phyloP scores from a whole-genome alignment of 2,888 invertebrate species.

The Ferdinandea cuprea region DNA sequence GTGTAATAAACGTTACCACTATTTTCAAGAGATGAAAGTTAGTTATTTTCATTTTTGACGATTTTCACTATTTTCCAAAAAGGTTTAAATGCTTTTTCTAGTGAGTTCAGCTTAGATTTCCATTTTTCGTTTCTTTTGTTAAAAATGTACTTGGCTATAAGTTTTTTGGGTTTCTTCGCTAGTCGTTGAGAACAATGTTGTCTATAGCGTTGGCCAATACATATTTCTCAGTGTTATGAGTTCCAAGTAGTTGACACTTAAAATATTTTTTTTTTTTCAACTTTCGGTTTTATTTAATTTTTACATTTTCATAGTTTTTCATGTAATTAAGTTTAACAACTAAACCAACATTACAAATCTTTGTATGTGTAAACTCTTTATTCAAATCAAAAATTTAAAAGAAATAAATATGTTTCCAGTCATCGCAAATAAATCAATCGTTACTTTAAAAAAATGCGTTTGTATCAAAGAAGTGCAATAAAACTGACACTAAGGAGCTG shows the following conservation, averaged over 20 bases:
- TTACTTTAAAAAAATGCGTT: too few relatives aligned
- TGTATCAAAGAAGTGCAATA: too few relatives aligned
- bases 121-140: not conserved
- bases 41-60: not conserved
- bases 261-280: not conserved
- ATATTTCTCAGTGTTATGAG: not conserved
- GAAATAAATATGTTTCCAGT: too few relatives aligned
- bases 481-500: too few relatives aligned
- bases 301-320: too few relatives aligned
- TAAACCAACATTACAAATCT: too few relatives aligned
- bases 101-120: not conserved
- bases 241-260: not conserved
- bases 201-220: not conserved
- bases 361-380: too few relatives aligned
- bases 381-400: too few relatives aligned
- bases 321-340: too few relatives aligned
- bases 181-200: not conserved
- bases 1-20: not conserved
- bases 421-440: too few relatives aligned
- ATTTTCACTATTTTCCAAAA: constrained; percentile 13
- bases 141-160: not conserved
- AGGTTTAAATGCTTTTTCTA: not conserved
- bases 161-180: not conserved
- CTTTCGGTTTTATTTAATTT: too few relatives aligned
- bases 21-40: not conserved